phyloP scores from a whole-genome alignment of 30 jellyfish, hydroid and myxozoan genomes.

The Turritopsis dohrnii region DNA sequence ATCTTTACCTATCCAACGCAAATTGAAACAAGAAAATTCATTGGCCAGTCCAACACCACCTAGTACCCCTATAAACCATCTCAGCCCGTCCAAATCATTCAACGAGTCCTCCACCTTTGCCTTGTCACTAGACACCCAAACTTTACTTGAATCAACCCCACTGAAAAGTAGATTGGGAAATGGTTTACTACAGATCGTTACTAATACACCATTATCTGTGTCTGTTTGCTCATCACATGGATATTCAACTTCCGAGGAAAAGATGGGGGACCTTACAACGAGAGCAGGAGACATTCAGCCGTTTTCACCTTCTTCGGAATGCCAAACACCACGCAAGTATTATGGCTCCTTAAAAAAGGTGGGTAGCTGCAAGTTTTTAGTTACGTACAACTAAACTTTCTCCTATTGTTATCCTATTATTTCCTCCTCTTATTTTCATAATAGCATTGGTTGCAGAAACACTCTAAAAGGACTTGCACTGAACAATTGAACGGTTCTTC shows the following conservation, averaged over 20 bases:
- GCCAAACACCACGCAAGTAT: not conserved
- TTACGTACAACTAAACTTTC: not conserved
- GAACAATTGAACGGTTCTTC: not conserved
- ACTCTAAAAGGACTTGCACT: not conserved
- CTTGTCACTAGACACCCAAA: constrained; percentile 18
- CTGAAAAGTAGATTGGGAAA: constrained; percentile 16
- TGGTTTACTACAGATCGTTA: constrained; percentile 42
- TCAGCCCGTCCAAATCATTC: constrained; percentile 2
- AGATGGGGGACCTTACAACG: constrained; percentile 16
- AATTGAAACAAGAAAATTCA: not conserved
- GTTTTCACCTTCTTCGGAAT: not conserved
- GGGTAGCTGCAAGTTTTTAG: not conserved
- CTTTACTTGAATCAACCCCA: constrained; percentile 12
- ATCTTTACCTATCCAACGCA: constrained; percentile 19
- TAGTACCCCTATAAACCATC: constrained; percentile 13
- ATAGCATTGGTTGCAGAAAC: constrained; percentile 21
- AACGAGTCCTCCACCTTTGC: constrained; percentile 12
- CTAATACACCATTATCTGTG: constrained; percentile 2
- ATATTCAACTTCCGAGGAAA: constrained; percentile 25
- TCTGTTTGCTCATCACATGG: constrained; percentile 11
- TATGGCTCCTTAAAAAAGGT: constrained; percentile 20
- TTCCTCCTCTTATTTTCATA: not conserved
- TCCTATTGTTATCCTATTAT: not conserved
- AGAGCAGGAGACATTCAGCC: constrained; percentile 8
- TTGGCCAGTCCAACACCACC: constrained; percentile 33